Evolutionary conservation across 1,140 invertebrate genomes (phyloP).

Genomic region (Callitettix versicolor): DNA sequence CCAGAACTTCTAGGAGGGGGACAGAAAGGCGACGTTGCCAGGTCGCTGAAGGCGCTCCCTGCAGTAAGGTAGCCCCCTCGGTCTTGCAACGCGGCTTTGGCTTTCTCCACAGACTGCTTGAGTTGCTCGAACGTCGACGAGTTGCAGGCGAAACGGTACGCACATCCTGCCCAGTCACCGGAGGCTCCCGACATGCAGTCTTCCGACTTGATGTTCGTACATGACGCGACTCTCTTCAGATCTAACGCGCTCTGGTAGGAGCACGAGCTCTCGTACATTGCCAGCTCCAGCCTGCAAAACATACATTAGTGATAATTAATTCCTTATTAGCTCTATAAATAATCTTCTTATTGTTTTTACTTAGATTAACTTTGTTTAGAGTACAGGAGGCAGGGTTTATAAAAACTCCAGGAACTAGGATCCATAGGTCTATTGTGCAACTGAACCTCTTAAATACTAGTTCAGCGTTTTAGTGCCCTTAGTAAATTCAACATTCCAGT

Average conservation of each 20-base stretch:
- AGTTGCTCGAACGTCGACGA: slow-evolving; percentile 75
- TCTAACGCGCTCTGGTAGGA: slow-evolving; percentile 77
- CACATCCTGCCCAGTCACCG: slow-evolving; percentile 47
- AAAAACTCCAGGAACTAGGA: no score
- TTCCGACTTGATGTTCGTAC: slow-evolving; percentile 38
- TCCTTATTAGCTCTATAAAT: no score
- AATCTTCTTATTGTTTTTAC: no score
- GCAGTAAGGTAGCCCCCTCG: slow-evolving; percentile 26
- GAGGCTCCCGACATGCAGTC: slow-evolving; percentile 39
- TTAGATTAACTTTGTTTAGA: no score
- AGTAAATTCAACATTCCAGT: no score
- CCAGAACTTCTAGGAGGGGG: slow-evolving; percentile 16
- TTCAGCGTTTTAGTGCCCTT: no score
- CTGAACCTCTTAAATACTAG: no score
- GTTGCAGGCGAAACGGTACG: slow-evolving; percentile 54
- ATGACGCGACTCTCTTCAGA: slow-evolving; percentile 52
- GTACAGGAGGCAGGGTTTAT: no score
- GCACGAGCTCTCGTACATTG: slow-evolving; percentile 83
- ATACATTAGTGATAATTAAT: no score
- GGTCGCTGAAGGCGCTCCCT: slow-evolving; percentile 30
- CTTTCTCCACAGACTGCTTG: slow-evolving; percentile 79
- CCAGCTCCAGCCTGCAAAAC: slow-evolving; percentile 29
- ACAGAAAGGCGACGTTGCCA: slow-evolving; percentile 33
- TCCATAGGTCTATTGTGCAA: no score
- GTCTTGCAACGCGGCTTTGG: slow-evolving; percentile 65